These are phyloP conservation scores for Euura saliciscinereae DNA, from an alignment of 1,140 invertebrate species.

Conservation along the genomic window DNA sequence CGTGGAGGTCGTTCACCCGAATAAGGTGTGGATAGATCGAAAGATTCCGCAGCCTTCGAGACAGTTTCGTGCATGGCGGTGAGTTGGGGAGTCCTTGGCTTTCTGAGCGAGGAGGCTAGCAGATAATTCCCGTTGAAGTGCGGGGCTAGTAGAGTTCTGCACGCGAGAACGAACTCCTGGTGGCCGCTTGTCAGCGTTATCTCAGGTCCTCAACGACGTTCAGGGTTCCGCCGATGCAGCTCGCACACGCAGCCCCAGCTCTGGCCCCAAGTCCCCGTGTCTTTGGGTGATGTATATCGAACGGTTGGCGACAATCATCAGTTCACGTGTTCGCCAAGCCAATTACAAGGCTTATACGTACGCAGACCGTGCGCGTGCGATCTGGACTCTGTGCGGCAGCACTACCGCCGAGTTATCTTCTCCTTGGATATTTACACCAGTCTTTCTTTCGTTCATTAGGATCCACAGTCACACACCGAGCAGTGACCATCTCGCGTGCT, in stretches of 20 bases:
- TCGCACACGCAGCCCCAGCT: conserved; percentile 17
- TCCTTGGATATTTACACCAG: neutral
- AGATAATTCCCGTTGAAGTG: conserved; percentile 9
- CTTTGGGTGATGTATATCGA: conserved; percentile 47
- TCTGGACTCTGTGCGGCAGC: neutral
- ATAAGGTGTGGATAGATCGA: too few species aligned
- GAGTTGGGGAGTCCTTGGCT: too few species aligned
- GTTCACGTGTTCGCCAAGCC: conserved; percentile 28
- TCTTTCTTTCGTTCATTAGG: neutral
- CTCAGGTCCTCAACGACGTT: conserved; percentile 19
- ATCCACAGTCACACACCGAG: neutral
- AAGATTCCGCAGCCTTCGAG: too few species aligned
- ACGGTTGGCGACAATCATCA: conserved; percentile 46
- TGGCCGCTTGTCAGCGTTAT: conserved; percentile 47
- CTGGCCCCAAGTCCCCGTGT: conserved; percentile 30
- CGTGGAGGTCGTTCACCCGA: neutral
- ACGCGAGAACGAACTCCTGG: conserved; percentile 43
- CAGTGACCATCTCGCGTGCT: neutral
- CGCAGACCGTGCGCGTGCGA: neutral
- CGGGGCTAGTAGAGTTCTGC: conserved; percentile 26
- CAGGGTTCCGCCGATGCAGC: neutral
- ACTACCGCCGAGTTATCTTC: neutral
- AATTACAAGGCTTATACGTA: conserved; percentile 43
- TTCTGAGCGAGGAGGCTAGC: too few species aligned
- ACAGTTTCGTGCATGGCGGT: too few species aligned